Evolutionary conservation across 1,140 invertebrate species (phyloP).

Genomic region (Micrasema longulum): DNA sequence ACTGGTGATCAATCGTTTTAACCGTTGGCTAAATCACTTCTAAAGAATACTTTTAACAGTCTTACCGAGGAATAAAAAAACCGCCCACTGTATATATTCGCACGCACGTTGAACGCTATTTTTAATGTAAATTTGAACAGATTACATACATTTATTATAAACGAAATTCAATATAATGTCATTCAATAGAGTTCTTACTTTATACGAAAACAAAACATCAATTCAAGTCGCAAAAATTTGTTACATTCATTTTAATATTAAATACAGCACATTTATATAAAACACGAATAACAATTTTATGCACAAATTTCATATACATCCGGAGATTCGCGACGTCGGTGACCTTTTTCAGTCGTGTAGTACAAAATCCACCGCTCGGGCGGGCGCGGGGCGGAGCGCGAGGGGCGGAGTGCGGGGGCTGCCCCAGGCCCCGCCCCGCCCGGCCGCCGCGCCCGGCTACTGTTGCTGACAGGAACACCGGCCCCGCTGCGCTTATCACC

Average conservation of each 20-base stretch:
- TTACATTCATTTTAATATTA: conserved; percentile 36
- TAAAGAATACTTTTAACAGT: conserved; percentile 50
- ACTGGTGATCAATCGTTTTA: conserved; percentile 14
- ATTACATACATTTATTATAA: conserved; percentile 40
- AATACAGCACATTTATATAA: conserved; percentile 49
- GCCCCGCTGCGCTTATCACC: conserved; percentile 62
- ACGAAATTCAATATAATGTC: too few relatives aligned
- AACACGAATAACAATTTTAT: conserved; percentile 50
- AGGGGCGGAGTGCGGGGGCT: not conserved
- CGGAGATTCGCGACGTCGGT: conserved; percentile 16
- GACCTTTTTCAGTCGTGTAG: not conserved
- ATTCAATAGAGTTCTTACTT: conserved; percentile 46
- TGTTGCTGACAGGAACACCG: not conserved
- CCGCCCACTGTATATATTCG: conserved; percentile 35
- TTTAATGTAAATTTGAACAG: conserved; percentile 20
- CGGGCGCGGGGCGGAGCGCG: not conserved
- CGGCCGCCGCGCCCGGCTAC: not conserved
- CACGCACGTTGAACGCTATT: conserved; percentile 35
- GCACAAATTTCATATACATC: conserved; percentile 30
- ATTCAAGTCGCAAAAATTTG: conserved; percentile 30
- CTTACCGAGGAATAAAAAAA: conserved; percentile 52
- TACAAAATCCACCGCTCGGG: not conserved
- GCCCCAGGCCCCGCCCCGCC: not conserved
- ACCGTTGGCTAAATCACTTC: conserved; percentile 43
- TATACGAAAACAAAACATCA: conserved; percentile 42